Conservation (phyloP, 1,140 invertebrate species). For the Drosophila paulistorum region DNA sequence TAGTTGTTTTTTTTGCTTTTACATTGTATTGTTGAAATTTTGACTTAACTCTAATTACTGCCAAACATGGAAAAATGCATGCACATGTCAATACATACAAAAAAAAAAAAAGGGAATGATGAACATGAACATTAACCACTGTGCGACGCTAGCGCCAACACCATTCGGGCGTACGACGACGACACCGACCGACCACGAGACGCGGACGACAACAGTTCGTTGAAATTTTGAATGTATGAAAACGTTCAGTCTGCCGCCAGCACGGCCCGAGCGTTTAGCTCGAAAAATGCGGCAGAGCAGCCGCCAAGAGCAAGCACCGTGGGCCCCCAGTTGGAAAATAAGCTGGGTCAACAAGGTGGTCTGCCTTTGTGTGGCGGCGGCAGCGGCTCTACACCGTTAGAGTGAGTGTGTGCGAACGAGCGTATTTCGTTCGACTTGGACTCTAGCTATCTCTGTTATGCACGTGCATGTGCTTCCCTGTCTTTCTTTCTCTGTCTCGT, state of each 20-base stretch:
- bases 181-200: conserved; percentile 54
- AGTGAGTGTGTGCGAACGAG: background rate
- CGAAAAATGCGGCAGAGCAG: conserved; percentile 65
- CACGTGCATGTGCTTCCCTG: background rate
- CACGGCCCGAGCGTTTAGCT: conserved; percentile 63
- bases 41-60: too few relatives aligned
- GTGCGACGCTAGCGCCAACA: conserved; percentile 2
- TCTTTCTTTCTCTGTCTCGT: conserved; percentile 7
- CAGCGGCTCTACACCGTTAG: conserved; percentile 8
- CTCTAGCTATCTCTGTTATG: conserved; percentile 9
- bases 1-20: too few relatives aligned
- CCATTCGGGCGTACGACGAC: conserved; percentile 36
- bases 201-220: conserved; percentile 61
- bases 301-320: conserved; percentile 28
- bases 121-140: too few relatives aligned
- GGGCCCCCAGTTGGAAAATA: background rate
- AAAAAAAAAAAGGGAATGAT: background rate
- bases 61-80: background rate
- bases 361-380: too few relatives aligned
- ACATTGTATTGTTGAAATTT: too few relatives aligned
- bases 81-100: background rate
- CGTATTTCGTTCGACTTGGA: conserved; percentile 7
- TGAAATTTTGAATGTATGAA: conserved; percentile 76
- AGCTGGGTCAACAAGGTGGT: conserved; percentile 30
- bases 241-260: conserved; percentile 77